Evolutionary conservation across 2,888 invertebrate genomes (phyloP), one percentile per base, ranked within the genome.

Genomic region (Synanthedon tipuliformis): DNA sequence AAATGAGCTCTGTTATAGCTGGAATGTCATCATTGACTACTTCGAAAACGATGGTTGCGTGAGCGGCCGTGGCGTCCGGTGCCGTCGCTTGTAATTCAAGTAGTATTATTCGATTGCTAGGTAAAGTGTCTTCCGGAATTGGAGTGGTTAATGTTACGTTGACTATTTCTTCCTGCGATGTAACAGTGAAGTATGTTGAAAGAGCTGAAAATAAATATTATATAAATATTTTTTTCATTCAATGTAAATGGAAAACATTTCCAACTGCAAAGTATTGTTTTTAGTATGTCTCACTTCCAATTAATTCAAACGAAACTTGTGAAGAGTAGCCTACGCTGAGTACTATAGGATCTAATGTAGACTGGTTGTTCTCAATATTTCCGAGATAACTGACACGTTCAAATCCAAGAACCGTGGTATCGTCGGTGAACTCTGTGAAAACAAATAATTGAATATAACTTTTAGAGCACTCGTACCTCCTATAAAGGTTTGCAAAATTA

Each of bases 221-320:
- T n/a, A n/a, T n/a, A n/a, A n/a, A n/a, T n/a, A 3, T 18, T 18
- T 23, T 23, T 23, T 23, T 23, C 23, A 23, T 4, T 23, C 23
- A 23, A 23, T 4, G 5, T 23, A 23, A 23, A 5, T 23, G 23
- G 7, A 23, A 23, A 23, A 23, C 5, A 23, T 23, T 23, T 23
- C 23, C 4, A 5, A 23, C 1, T 23, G 49, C 64, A 23, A 23
- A 23, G 0, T 4, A 5, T 23, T 23, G 4, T n/a, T 23, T 23
- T 5, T 5, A 5, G 23, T 5, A 23, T 23, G 4, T 23, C 23
- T 23, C 23, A 71, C 69, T 67, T 65, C 69, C 69, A 11, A 27
- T 51, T n/a, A 69, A 51, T 7, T 53, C 53, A n/a, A 63, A 54
- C 23, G 41, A 51, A 3, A 63, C 53, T 50, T 62, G 57, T 7